phyloP scores from a whole-genome alignment of 1,140 invertebrate genomes.

The Pseudomyrmex sp. region DNA sequence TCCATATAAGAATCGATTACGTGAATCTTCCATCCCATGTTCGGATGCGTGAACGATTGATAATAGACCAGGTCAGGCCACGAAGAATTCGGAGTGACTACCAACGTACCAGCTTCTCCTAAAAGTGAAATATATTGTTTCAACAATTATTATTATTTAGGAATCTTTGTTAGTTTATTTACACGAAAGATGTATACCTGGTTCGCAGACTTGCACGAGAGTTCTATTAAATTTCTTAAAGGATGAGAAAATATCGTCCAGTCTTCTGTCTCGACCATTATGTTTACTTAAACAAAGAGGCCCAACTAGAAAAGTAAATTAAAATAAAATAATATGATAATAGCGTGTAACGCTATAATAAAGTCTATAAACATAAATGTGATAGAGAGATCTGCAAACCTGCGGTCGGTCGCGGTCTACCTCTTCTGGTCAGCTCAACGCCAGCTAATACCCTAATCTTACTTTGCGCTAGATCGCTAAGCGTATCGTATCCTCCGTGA shows the following conservation, averaged over 20 bases:
- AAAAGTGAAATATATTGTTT: constrained; percentile 32
- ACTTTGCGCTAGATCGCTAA: constrained; percentile 90
- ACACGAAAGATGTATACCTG: constrained; percentile 80
- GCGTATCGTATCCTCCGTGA: constrained; percentile 91
- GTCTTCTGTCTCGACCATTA: constrained; percentile 88
- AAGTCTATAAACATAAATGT: too few species aligned
- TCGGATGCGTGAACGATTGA: constrained; percentile 95
- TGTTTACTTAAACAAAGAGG: constrained; percentile 91
- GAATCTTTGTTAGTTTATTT: not conserved
- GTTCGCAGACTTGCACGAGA: constrained; percentile 89
- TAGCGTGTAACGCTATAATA: too few species aligned
- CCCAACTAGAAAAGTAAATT: constrained; percentile 87
- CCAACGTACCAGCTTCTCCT: constrained; percentile 90
- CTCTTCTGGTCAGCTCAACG: constrained; percentile 92
- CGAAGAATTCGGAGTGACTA: constrained; percentile 94
- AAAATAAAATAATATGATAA: not conserved
- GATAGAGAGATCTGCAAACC: constrained; percentile 81
- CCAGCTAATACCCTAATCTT: constrained; percentile 93
- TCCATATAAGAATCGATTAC: constrained; percentile 90
- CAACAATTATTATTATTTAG: not conserved
- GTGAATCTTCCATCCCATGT: constrained; percentile 96
- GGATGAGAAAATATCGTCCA: constrained; percentile 91
- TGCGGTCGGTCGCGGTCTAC: constrained; percentile 91
- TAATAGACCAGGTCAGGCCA: constrained; percentile 98
- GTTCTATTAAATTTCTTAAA: constrained; percentile 94